Base-by-base conservation (phyloP, 1,140 invertebrate species). In the Euura lappo region DNA sequence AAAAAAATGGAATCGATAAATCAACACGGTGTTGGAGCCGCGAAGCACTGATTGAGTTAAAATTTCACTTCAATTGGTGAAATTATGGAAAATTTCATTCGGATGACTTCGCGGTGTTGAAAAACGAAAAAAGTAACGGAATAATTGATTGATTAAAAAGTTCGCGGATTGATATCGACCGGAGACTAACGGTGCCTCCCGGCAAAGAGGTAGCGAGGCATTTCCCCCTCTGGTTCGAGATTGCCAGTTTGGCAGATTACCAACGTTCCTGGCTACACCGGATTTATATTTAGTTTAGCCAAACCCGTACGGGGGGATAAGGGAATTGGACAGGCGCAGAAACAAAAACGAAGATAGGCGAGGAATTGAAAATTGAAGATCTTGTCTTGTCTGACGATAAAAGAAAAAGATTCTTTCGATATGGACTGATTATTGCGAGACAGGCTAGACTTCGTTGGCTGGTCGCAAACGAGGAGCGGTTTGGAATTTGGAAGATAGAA, bases 261-360 rank as follows among this genome's bases (percentile, higher is more conserved):
- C 85, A 87, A 80, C 73, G 76, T 77, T 83, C 80, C 84, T 83
- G 84, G 84, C 84, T 84, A 80, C 81, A 81, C 81, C 51, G 28
- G 51, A 60, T 82, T 86, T 88, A 87, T 87, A 86, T 87, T 88
- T 88, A 88, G 85, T 83, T 79, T 71, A 75, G 79, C 74, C 76
- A 74, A 78, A 81, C 79, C 73, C 70, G 64, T 43, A 76, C 13
- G 67, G 28, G 65, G 65, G 72, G 72, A 74, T 47, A 65, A 44
- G 47, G 51, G 65, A 71, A 28, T 28, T 28, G 28, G 28, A 28
- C 28, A 28, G 28, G 28, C 28, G 28, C 28, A 28, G 28, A 28
- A 28, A 28, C 28, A 28, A 28, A 28, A 28, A 28, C 28, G 28
- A 28, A 28, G 28, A 28, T 28, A 28, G 28, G 28, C 28, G 28